Evolutionary conservation across 2,888 invertebrate species (phyloP).

Genomic region (Eulithis testata): DNA sequence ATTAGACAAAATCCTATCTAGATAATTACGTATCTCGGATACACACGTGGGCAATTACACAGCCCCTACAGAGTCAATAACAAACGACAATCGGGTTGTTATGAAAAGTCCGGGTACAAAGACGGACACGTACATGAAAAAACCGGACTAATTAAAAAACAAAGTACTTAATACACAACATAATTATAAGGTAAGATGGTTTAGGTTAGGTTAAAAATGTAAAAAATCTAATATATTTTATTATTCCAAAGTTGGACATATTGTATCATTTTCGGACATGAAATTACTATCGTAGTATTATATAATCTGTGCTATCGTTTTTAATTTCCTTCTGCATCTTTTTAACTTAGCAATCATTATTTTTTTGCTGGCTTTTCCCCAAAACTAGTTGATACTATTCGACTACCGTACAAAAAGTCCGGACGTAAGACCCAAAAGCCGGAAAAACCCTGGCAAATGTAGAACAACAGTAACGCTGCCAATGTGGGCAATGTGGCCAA

Average conservation of each 20-base stretch:
- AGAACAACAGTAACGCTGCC: neutral
- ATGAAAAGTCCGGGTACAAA: neutral
- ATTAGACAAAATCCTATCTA: slow-evolving; percentile 23
- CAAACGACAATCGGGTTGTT: slow-evolving; percentile 15
- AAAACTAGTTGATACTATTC: no score
- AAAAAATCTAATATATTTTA: no score
- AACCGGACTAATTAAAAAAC: neutral
- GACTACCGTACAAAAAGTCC: neutral
- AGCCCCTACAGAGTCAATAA: slow-evolving; percentile 57
- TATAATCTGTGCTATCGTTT: no score
- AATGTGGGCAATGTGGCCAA: slow-evolving; percentile 41
- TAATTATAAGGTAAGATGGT: no score
- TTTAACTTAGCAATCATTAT: no score
- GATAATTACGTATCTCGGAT: slow-evolving; percentile 17
- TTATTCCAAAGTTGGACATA: neutral
- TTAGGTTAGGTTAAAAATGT: no score
- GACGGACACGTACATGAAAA: neutral
- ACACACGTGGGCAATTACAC: slow-evolving; percentile 49
- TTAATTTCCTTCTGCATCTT: no score
- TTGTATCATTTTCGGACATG: no score
- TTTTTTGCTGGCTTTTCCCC: no score
- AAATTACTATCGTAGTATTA: no score
- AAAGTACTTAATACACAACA: no score
- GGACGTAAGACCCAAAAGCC: neutral
- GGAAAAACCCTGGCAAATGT: neutral